Base-by-base conservation (phyloP, 1,140 invertebrate genomes). In the Hylaeus volcanicus region DNA sequence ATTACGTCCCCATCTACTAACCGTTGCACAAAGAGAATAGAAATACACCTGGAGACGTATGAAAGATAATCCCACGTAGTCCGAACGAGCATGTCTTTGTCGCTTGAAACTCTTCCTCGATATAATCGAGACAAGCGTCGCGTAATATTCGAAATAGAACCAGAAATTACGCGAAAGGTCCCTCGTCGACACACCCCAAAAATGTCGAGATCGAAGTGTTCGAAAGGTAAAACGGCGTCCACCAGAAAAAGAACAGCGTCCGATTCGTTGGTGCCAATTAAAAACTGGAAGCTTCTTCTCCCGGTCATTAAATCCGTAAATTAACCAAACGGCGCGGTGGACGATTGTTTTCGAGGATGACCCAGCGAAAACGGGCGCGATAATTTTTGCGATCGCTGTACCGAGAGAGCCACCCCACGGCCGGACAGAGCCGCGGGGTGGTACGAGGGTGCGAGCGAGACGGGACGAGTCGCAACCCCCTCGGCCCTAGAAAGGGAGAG, bases 331-430 rank as follows among this genome's bases (percentile, higher is more conserved):
- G 86, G 85, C 65, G 73, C 81, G 66, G 73, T 68, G 12, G 6
- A 15, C 55, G 81, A 87, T 89, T 89, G 76, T 79, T 82, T 82
- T 68, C 69, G 63, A 8, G 55, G 69, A 72, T 79, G 81, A 82
- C 76, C 75, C 69, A 68, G 45, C 81, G 76, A 68, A 72, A 72
- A 72, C 68, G 75, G 26, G 68, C 43, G 80, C 75, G 68, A 82
- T 82, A 90, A 90, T 91, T 91, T 91, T 90, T 90, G 87, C 86
- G 81, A 83, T 66, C 85, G 63, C 81, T 82, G 81, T 87, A 86
- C 83, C 75, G 61, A 61, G 61, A 72, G 26, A 26, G 26, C 26
- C 26, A 26, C 26, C 56, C 74, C 58, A 15, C 60, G 26, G 58
- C 53, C 37, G 68, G 74, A 58, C 69, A 73, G 55, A 37, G 71